These are phyloP conservation scores for Eumaeus atala DNA, from an alignment of 1,140 invertebrate genomes.

Conservation along the genomic window DNA sequence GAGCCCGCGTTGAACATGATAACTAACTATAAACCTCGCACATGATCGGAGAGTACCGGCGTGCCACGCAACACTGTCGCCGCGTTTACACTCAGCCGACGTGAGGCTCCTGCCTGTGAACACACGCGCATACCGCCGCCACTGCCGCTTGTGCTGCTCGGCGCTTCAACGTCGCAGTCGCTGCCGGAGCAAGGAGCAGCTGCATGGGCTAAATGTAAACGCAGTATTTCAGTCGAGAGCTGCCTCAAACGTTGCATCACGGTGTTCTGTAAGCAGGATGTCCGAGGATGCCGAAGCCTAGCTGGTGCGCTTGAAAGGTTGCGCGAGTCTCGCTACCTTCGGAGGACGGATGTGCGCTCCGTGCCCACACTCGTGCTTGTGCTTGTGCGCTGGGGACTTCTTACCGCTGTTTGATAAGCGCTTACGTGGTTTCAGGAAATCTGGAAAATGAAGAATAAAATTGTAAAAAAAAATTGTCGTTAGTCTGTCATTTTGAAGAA, in stretches of 20 bases:
- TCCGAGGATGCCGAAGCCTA: constrained; percentile 32
- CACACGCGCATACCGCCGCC: no score
- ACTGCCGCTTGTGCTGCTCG: no score
- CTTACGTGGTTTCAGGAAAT: constrained; percentile 68
- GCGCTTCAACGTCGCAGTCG: no score
- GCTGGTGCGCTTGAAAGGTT: constrained; percentile 58
- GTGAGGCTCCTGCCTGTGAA: background rate
- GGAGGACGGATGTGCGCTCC: constrained; percentile 60
- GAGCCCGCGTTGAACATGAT: constrained; percentile 32
- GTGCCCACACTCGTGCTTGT: constrained; percentile 57
- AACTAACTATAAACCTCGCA: constrained; percentile 20
- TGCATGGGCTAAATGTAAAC: no score
- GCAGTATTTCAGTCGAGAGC: background rate
- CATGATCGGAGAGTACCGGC: constrained; percentile 26
- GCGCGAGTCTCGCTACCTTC: constrained; percentile 56
- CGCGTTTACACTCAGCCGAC: background rate
- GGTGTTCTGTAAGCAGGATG: constrained; percentile 17
- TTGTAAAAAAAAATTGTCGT: background rate
- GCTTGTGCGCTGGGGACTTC: constrained; percentile 56
- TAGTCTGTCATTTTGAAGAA: no score
- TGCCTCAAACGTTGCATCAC: background rate
- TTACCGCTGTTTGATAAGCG: constrained; percentile 52
- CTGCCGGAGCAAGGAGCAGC: no score
- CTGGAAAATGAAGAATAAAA: constrained; percentile 42
- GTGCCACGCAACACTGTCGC: background rate